These are phyloP conservation scores for Hydrotaea diabolus DNA, from an alignment of 2,888 invertebrate genomes.

Conservation along the genomic window DNA sequence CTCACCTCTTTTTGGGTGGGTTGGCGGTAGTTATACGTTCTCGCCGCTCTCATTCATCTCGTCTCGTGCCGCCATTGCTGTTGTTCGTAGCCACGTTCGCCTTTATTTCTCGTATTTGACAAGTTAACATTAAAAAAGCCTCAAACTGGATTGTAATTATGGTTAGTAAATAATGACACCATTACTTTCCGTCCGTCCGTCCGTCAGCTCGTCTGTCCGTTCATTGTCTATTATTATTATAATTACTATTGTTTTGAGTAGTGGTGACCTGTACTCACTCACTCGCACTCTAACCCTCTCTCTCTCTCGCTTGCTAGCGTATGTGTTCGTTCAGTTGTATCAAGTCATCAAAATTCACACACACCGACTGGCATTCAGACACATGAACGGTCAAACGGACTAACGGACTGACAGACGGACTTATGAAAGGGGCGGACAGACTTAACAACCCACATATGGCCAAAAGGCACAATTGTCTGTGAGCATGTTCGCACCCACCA, in stretches of 20 bases:
- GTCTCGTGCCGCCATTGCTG: not conserved
- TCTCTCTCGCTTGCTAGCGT: no score
- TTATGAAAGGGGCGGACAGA: no score
- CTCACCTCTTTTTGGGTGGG: not conserved
- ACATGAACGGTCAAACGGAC: no score
- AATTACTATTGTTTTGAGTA: conserved; percentile 24
- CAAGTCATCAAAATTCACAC: conserved; percentile 23
- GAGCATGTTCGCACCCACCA: not conserved
- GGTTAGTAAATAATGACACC: conserved; percentile 70
- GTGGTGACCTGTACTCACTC: no score
- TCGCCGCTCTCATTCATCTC: not conserved
- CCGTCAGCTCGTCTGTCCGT: not conserved
- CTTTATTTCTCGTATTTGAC: conserved; percentile 67
- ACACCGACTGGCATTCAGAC: not conserved
- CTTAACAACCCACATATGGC: no score
- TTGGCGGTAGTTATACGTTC: conserved; percentile 8
- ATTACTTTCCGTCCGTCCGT: conserved; percentile 2
- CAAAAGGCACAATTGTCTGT: not conserved
- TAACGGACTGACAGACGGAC: no score
- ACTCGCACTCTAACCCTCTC: no score
- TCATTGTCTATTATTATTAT: conserved; percentile 18
- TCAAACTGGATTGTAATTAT: conserved; percentile 81
- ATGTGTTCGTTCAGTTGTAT: not conserved
- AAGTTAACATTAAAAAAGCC: conserved; percentile 75
- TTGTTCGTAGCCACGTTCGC: not conserved